Conservation (phyloP, 1,140 invertebrate species). For the Formica exsecta region DNA sequence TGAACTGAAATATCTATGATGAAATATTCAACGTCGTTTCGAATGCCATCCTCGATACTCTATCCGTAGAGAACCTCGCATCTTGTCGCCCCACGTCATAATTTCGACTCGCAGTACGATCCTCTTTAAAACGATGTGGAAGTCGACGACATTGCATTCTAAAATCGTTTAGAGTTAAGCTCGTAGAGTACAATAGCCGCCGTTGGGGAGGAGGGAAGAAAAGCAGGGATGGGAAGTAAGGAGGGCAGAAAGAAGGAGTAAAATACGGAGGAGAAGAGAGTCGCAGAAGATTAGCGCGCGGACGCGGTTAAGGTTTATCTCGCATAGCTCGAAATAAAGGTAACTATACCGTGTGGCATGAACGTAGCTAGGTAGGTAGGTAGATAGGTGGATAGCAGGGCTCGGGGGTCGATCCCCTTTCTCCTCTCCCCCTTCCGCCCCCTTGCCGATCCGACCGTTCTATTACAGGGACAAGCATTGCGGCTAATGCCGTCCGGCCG, state of each 20-base stretch:
- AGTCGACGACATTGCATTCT: constrained; percentile 39
- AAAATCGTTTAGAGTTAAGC: constrained; percentile 55
- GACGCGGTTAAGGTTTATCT: constrained; percentile 60
- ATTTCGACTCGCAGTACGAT: constrained; percentile 11
- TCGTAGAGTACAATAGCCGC: constrained; percentile 31
- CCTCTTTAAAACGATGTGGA: constrained; percentile 24
- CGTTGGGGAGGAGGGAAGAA: background rate
- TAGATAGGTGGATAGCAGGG: constrained; percentile 65
- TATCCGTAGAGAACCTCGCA: background rate
- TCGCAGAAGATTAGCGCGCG: background rate
- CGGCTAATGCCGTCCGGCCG: constrained; percentile 83
- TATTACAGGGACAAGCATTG: constrained; percentile 82
- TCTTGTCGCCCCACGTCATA: background rate
- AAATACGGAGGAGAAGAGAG: constrained; percentile 24
- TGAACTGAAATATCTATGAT: background rate
- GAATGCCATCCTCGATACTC: background rate
- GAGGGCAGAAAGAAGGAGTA: constrained; percentile 34
- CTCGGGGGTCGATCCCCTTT: constrained; percentile 55
- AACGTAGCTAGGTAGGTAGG: constrained; percentile 45
- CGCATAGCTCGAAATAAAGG: constrained; percentile 64
- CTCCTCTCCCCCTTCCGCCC: background rate
- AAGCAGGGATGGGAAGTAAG: background rate
- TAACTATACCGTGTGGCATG: constrained; percentile 65
- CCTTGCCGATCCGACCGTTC: constrained; percentile 64
- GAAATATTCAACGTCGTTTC: background rate